Evolutionary conservation across 1,140 invertebrate species (phyloP).

Genomic region (Gonatopus flavifemur): DNA sequence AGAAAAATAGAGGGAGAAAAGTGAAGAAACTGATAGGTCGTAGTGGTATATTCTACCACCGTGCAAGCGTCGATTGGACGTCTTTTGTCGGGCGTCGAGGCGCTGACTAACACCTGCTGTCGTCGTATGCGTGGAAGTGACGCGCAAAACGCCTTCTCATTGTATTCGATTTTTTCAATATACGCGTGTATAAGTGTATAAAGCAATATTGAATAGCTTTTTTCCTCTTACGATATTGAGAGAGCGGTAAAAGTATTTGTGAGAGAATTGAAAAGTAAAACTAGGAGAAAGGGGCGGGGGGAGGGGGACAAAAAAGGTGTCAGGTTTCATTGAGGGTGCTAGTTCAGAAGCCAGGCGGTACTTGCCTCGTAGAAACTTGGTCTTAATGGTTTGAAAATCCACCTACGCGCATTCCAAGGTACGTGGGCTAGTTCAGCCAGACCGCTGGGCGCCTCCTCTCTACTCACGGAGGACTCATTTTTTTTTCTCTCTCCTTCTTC

Average conservation of each 20-base stretch:
- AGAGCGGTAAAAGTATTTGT: not conserved
- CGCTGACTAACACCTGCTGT: conserved; percentile 30
- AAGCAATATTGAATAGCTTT: too few relatives aligned
- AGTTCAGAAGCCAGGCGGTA: conserved; percentile 13
- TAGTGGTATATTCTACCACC: too few relatives aligned
- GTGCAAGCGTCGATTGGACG: not conserved
- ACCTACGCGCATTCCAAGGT: conserved; percentile 22
- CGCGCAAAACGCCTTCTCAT: conserved; percentile 20
- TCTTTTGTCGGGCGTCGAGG: not conserved
- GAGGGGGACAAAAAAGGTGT: conserved; percentile 14
- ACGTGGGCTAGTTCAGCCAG: conserved; percentile 8
- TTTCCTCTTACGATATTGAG: too few relatives aligned
- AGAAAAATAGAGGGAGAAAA: too few relatives aligned
- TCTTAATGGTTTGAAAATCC: conserved; percentile 19
- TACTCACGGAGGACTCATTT: too few relatives aligned
- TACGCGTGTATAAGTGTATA: too few relatives aligned
- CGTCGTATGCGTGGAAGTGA: conserved; percentile 9
- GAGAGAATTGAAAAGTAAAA: not conserved
- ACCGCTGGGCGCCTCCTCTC: conserved; percentile 24
- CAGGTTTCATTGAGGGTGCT: conserved; percentile 28
- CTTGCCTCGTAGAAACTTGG: conserved; percentile 13
- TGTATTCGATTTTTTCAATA: conserved; percentile 15
- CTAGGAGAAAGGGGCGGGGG: not conserved
- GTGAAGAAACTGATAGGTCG: too few relatives aligned
- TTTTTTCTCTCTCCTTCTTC: too few relatives aligned